These are phyloP conservation scores for Stramonita haemastoma DNA, from an alignment of 2,888 invertebrate genomes.

Conservation along the genomic window DNA sequence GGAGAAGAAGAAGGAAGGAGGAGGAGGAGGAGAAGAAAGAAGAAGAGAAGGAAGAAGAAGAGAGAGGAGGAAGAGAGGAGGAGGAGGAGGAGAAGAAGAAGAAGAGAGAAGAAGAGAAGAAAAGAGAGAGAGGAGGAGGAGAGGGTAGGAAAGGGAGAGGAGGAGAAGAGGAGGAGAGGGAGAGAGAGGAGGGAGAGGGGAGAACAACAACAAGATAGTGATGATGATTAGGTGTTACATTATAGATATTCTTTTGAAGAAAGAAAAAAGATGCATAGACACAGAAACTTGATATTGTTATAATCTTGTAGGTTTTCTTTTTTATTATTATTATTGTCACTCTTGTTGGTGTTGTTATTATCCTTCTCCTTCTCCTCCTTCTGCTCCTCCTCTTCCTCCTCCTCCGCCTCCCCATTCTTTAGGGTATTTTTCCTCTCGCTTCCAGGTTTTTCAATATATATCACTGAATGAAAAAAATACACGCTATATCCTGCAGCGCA, in stretches of 20 bases:
- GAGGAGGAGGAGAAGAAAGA: no score
- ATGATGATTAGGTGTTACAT: no score
- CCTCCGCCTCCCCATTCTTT: not conserved
- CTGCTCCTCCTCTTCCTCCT: not conserved
- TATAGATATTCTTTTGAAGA: no score
- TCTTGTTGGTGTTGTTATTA: not conserved
- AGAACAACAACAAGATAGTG: constrained; percentile 33
- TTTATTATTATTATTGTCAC: not conserved
- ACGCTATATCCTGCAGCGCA: no score
- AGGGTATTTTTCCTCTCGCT: not conserved
- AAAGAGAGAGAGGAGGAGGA: not conserved
- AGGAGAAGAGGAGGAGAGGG: not conserved
- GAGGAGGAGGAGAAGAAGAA: no score
- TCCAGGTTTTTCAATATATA: not conserved
- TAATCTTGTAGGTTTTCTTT: not conserved
- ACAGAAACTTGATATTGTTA: no score
- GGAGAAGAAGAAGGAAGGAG: no score
- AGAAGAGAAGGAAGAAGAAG: no score
- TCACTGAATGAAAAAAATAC: no score
- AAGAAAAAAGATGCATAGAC: no score
- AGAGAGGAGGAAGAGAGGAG: no score
- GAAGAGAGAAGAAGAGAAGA: not conserved
- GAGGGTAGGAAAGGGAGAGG: not conserved
- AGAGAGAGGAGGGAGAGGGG: constrained; percentile 32
- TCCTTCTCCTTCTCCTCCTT: not conserved